phyloP scores from a whole-genome alignment of 2,113 vertebrate species.

The Muntiacus muntjak region DNA sequence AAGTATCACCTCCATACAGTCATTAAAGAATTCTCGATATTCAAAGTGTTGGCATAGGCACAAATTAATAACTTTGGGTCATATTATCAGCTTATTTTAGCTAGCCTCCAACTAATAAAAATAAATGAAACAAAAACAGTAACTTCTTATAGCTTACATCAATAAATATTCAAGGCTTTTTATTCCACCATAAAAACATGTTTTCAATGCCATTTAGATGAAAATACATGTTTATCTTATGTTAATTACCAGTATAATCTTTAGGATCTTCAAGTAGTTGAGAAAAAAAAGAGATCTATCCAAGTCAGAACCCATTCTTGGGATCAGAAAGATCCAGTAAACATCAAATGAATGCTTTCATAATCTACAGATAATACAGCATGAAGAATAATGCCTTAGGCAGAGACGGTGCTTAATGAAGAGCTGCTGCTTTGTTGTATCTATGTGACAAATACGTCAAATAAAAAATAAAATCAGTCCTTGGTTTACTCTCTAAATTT shows the following conservation, averaged over 20 bases:
- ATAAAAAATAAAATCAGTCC: background rate
- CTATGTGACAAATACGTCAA: background rate
- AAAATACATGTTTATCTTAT: background rate
- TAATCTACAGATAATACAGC: background rate
- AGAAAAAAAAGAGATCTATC: background rate
- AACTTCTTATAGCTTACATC: background rate
- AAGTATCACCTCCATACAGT: background rate
- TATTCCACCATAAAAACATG: background rate
- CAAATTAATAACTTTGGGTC: background rate
- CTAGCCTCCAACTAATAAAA: no score
- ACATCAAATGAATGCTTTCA: background rate
- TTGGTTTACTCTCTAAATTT: background rate
- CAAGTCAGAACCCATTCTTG: background rate
- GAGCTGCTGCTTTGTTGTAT: background rate
- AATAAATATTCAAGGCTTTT: background rate
- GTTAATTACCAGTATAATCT: background rate
- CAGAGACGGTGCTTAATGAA: background rate
- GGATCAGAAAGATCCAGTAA: background rate
- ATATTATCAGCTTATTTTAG: background rate
- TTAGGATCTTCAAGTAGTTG: background rate
- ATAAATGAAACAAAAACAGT: background rate
- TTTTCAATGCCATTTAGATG: background rate
- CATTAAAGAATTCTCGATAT: conserved; percentile 43
- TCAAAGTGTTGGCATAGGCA: background rate
- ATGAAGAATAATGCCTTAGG: background rate